Conservation (phyloP, 2,888 invertebrate species). For the Eupithecia centaureata region DNA sequence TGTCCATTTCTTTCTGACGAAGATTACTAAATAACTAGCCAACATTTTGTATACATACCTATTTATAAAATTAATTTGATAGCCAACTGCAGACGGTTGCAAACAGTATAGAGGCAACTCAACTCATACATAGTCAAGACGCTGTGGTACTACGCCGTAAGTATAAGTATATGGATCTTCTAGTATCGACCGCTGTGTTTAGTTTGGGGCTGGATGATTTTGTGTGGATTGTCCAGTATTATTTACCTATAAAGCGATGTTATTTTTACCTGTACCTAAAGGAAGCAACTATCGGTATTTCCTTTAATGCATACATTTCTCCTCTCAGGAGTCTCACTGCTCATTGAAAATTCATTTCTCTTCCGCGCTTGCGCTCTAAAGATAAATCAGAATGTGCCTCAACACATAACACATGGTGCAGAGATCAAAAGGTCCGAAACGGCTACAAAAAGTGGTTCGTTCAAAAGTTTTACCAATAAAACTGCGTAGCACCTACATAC, state of each 20-base stretch:
- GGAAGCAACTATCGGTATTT: background rate
- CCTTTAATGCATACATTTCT: constrained; percentile 11
- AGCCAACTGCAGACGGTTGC: no score
- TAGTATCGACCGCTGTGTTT: no score
- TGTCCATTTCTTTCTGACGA: background rate
- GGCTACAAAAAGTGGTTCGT: constrained; percentile 43
- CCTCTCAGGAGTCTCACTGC: background rate
- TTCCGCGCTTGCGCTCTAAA: constrained; percentile 15
- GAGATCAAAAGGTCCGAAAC: constrained; percentile 49
- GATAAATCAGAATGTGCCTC: constrained; percentile 26
- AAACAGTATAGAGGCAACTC: no score
- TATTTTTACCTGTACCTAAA: background rate
- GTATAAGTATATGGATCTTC: no score
- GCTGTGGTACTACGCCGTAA: no score
- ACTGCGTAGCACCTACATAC: background rate
- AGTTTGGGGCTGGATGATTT: no score
- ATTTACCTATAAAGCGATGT: no score
- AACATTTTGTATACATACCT: background rate
- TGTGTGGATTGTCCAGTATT: no score
- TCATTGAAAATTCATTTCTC: constrained; percentile 21
- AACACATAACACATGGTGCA: constrained; percentile 38
- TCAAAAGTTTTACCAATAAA: background rate
- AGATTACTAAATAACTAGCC: background rate
- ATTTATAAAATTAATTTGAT: background rate
- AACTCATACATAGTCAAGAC: no score